Evolutionary conservation across 2,888 invertebrate genomes (phyloP).

Genomic region (Nephrotoma flavescens): DNA sequence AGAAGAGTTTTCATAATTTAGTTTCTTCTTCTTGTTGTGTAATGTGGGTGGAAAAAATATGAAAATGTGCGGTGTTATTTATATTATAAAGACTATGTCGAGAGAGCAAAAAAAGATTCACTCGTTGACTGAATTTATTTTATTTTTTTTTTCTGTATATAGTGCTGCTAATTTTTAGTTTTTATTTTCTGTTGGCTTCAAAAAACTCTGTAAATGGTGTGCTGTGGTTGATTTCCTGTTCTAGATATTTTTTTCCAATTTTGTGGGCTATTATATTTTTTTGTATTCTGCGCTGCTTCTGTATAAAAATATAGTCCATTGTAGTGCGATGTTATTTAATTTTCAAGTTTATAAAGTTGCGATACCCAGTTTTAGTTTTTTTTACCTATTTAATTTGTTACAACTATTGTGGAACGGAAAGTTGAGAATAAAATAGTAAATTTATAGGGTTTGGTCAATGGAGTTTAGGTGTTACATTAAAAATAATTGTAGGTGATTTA

Average conservation of each 20-base stretch:
- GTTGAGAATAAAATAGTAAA: neutral
- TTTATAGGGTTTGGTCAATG: neutral
- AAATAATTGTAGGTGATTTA: neutral
- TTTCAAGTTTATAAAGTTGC: neutral
- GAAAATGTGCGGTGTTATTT: neutral
- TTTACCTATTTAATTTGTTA: neutral
- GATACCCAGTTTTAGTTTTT: neutral
- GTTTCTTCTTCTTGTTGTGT: neutral
- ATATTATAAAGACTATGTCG: neutral
- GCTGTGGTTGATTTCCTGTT: neutral
- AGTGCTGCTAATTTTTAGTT: neutral
- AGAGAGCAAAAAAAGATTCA: neutral
- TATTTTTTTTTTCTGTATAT: neutral
- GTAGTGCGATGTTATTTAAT: neutral
- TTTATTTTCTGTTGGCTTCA: neutral
- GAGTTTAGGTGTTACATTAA: neutral
- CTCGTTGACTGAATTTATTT: neutral
- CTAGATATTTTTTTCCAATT: neutral
- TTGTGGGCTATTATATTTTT: neutral
- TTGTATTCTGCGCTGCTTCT: neutral
- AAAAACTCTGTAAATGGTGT: neutral
- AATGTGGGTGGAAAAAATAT: neutral
- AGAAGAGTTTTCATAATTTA: neutral
- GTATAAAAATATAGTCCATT: neutral
- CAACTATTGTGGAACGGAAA: neutral